Conservation (phyloP, 2,888 invertebrate genomes). For the Thereva nobilitata region DNA sequence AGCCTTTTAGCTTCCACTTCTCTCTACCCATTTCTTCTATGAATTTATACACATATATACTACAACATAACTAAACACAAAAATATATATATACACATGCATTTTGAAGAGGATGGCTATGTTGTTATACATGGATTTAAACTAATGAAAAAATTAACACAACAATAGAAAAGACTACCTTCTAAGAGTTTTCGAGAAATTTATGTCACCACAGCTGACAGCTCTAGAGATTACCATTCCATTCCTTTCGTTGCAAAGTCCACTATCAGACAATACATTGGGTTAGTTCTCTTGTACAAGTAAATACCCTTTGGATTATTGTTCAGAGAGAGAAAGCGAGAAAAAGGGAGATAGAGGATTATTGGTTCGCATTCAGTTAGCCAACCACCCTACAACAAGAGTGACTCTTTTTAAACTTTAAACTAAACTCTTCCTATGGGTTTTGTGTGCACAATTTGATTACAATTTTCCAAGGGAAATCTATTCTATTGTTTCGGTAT, state of each 20-base stretch:
- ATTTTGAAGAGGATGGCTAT: neutral
- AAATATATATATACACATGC: no score
- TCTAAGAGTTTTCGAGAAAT: constrained; percentile 27
- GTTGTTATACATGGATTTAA: constrained; percentile 17
- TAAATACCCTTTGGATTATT: no score
- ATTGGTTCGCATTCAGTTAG: no score
- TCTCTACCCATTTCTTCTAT: constrained; percentile 6
- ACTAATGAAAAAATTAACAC: constrained; percentile 36
- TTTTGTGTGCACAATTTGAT: no score
- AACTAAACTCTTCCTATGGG: no score
- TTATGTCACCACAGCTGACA: constrained; percentile 35
- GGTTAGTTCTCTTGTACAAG: no score
- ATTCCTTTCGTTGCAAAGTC: constrained; percentile 24
- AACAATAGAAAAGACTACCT: constrained; percentile 30
- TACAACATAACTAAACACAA: neutral
- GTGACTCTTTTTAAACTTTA: no score
- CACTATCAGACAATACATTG: constrained; percentile 4
- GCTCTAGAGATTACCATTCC: constrained; percentile 30
- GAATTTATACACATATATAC: neutral
- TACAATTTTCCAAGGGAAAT: no score
- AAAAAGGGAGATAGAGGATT: no score
- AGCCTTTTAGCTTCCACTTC: constrained; percentile 3
- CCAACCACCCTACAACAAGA: no score
- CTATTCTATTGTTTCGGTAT: no score
- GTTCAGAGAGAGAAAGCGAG: no score